Base-by-base conservation (phyloP, 2,797 vertebrate genomes). In the Lepilemur septentrionalis region DNA sequence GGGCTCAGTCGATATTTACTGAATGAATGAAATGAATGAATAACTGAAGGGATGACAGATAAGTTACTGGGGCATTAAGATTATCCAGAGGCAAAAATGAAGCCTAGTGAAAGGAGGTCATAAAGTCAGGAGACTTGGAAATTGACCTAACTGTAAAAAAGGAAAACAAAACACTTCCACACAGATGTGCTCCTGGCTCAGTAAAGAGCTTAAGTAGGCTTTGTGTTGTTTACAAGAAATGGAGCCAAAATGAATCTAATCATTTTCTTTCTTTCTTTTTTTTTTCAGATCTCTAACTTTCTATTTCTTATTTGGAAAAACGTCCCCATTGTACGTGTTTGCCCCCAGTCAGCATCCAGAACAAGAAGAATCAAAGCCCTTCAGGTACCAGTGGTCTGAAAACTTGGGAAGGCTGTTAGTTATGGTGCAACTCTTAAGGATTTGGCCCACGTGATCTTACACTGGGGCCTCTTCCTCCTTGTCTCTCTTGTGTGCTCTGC, bases 181-280 rank as follows among this genome's bases (percentile, higher is more conserved):
- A 5, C 67, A 97, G 93, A 93, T 92, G 46, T 92, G 61, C 8
- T 98, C 69, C 80, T 94, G 65, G 94, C 55, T 83, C 94, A 97
- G 94, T 48, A 95, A 93, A 96, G 92, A 97, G 93, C 85, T 97
- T 97, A 97, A 97, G 84, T 67, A 70, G 93, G 2, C 48, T 94
- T 97, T 97, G 70, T 93, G 57, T 7, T 97, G 93, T 93, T 97
- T 92, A 93, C 38, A 95, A 94, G 93, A 92, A 96, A 96, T 13
- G 95, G 86, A 96, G 79, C 86, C 89, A 97, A 97, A 97, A 97
- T 95, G 95, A 98, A 92, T 87, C 55, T 76, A 96, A 67, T 95
- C 92, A 97, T 38, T 38, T 38, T 38, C 38, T 38, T 38, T 38
- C 38, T 38, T 97, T 69, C 46, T 94, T 76, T 95, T 97, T 78